Evolutionary conservation across 2,113 vertebrate genomes (phyloP), one percentile per base, ranked within the genome.

Genomic region (Egretta garzetta): DNA sequence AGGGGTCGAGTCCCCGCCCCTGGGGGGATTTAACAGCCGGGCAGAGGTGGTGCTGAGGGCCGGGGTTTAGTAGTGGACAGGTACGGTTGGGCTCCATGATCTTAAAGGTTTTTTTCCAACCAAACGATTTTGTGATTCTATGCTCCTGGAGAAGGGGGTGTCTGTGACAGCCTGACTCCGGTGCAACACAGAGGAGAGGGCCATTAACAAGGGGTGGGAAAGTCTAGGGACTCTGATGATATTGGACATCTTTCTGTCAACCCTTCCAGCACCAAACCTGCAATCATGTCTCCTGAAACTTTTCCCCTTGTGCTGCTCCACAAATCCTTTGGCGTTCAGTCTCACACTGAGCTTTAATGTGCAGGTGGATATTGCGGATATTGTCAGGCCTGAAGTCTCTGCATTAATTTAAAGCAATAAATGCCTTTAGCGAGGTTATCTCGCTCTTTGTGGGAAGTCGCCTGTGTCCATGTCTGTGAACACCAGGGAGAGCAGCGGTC

Each of bases 281-380:
- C 39, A 8, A 47, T 30, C 3, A 1, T 0, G 0, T 27, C 7
- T 20, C 83, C 71, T 30, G 56, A 30, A 47, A 13, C 2, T 0
- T 7, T 58, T 39, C 9, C 27, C 10, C 5, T 12, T 1, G 0
- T 39, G 15, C 14, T 1, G 0, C n/a, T n/a, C 33, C 70, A 32
- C 12, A 18, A 23, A 49, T 22, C 30, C 47, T 56, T 32, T 3
- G 49, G 21, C 1, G 3, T 19, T 32, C 35, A 33, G 23, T 21
- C 72, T 50, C 3, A 0, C n/a, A 1, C 43, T 3, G 53, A 24
- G 75, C 22, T 63, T 14, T 17, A 58, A 9, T 8, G 8, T 22
- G 30, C 14, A 1, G 33, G 10, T 77, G 45, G 22, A 4, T 16
- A 9, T 37, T 43, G 9, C 76, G 58, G 22, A 4, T 16, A 6